These are phyloP conservation scores for Pachliopta kotzebuea DNA, from an alignment of 2,888 invertebrate species.

Conservation along the genomic window DNA sequence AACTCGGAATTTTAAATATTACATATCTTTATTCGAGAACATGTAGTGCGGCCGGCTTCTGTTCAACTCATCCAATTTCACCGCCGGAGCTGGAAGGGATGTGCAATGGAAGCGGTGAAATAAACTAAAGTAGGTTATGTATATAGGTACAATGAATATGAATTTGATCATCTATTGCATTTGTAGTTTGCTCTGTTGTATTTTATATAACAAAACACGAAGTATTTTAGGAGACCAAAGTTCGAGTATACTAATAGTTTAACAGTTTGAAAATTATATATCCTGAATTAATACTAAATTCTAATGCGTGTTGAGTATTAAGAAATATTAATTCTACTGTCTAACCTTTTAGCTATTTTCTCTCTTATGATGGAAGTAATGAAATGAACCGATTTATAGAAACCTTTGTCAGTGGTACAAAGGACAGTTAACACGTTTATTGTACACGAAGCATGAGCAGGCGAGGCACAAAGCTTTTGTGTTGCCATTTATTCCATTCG, in stretches of 20 bases:
- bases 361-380: neutral
- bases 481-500: constrained; percentile 1
- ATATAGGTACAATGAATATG: constrained; percentile 9
- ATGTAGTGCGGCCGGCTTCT: constrained; percentile 1
- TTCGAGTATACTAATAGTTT: no score
- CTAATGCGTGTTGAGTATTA: no score
- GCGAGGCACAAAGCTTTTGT: constrained; percentile 5
- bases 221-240: no score
- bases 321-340: no score
- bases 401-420: neutral
- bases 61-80: constrained; percentile 25
- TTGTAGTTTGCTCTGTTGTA: neutral
- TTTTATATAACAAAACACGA: no score
- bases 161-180: constrained; percentile 1
- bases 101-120: constrained; percentile 19
- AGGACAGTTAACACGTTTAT: constrained; percentile 1
- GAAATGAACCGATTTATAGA: neutral
- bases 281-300: no score
- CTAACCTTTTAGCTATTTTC: no score
- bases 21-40: neutral
- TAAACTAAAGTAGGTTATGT: constrained; percentile 9
- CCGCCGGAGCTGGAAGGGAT: constrained; percentile 7
- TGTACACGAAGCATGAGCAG: constrained; percentile 1
- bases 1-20: no score
- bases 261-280: no score